These are phyloP conservation scores for Cryptomyrus ogoouensis DNA, from an alignment of 2,113 vertebrate species.

Conservation along the genomic window DNA sequence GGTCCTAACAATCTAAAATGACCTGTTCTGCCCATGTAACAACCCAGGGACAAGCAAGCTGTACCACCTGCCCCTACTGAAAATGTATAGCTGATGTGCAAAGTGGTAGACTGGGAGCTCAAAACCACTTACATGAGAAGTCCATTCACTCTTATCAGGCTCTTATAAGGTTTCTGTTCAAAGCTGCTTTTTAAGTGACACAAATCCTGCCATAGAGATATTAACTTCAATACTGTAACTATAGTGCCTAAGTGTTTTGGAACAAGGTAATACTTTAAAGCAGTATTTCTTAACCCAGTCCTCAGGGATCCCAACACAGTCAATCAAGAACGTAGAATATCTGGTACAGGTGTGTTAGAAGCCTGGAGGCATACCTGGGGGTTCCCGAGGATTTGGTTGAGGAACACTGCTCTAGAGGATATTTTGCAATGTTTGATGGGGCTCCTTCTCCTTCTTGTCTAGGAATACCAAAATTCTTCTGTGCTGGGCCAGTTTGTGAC, in stretches of 20 bases:
- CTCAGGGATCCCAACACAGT: neutral
- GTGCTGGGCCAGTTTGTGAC: constrained; percentile 94
- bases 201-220: neutral
- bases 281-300: neutral
- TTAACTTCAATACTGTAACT: neutral
- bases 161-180: neutral
- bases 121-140: neutral
- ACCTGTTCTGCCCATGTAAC: neutral
- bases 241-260: neutral
- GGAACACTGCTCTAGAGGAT: neutral
- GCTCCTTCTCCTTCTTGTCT: neutral
- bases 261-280: neutral
- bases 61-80: neutral
- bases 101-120: neutral
- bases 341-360: neutral
- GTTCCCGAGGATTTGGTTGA: neutral
- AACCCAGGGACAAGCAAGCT: neutral
- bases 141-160: neutral
- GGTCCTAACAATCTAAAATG: neutral
- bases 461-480: constrained; percentile 87
- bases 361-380: neutral
- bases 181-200: neutral
- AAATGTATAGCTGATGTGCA: neutral
- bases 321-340: neutral
- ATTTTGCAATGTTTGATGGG: neutral